Conservation (phyloP, 2,797 vertebrate genomes). For the Pangasius macronema region DNA sequence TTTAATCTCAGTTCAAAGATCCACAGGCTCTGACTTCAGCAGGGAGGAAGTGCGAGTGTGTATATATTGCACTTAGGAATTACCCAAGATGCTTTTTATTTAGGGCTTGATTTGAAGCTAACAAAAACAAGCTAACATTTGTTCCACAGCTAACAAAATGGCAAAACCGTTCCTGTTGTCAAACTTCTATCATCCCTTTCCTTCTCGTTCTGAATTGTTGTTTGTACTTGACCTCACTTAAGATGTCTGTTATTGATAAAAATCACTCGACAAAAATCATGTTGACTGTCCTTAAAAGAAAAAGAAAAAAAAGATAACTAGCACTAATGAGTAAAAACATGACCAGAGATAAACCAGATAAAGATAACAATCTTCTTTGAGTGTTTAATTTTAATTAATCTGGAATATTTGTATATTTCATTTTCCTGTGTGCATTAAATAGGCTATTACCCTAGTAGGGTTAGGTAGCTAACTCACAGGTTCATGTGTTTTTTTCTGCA, state of each 20-base stretch:
- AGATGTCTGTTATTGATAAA: background rate
- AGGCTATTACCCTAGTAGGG: background rate
- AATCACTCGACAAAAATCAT: background rate
- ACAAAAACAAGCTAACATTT: no score
- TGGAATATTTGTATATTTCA: background rate
- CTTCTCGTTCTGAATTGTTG: background rate
- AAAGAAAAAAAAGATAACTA: background rate
- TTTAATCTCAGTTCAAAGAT: slow-evolving; percentile 42
- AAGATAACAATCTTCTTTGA: background rate
- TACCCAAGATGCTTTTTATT: slow-evolving; percentile 20
- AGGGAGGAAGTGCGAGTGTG: background rate
- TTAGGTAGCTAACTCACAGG: background rate
- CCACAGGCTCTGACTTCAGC: slow-evolving; percentile 37
- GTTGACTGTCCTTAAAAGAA: background rate
- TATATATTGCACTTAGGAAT: slow-evolving; percentile 16
- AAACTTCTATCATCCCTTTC: background rate
- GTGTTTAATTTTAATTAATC: background rate
- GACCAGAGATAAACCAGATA: background rate
- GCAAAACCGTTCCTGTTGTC: background rate
- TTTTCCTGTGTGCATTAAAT: background rate
- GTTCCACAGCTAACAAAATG: background rate
- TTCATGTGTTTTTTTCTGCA: background rate
- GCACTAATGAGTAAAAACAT: background rate
- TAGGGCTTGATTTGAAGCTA: background rate
- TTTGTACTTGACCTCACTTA: background rate